phyloP scores from a whole-genome alignment of 2,797 vertebrate genomes.

The Neosalanx taihuensis region DNA sequence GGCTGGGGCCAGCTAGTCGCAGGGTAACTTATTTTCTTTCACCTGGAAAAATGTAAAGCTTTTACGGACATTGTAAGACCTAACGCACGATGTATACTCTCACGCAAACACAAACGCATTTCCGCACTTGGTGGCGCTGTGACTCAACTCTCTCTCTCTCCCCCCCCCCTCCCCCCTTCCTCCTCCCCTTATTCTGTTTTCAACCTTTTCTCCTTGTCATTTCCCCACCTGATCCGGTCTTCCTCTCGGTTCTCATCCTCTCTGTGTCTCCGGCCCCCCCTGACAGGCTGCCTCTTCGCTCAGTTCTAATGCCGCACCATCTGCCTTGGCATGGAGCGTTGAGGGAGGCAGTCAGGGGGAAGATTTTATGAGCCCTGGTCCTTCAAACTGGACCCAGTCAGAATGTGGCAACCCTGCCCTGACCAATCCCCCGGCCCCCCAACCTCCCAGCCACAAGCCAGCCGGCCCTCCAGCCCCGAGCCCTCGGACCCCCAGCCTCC shows the following conservation, averaged over 20 bases:
- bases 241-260: conserved; percentile 26
- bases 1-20: too few species aligned
- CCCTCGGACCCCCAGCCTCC: not conserved
- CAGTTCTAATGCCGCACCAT: conserved; percentile 67
- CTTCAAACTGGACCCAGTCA: conserved; percentile 11
- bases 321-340: conserved; percentile 58
- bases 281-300: conserved; percentile 56
- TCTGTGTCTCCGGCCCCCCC: conserved; percentile 44
- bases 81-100: too few species aligned
- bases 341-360: conserved; percentile 29
- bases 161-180: conserved; percentile 37
- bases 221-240: conserved; percentile 36
- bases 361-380: conserved; percentile 49
- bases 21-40: too few species aligned
- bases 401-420: not conserved
- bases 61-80: too few species aligned
- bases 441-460: not conserved
- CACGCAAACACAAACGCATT: conserved; percentile 6
- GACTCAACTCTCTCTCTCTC: conserved; percentile 51
- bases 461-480: not conserved
- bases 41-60: too few species aligned
- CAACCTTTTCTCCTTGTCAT: not conserved
- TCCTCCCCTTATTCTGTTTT: conserved; percentile 15
- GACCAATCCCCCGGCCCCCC: not conserved
- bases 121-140: conserved; percentile 71